Base-by-base conservation (phyloP, 2,888 invertebrate species). In the Cosmia pyralina region DNA sequence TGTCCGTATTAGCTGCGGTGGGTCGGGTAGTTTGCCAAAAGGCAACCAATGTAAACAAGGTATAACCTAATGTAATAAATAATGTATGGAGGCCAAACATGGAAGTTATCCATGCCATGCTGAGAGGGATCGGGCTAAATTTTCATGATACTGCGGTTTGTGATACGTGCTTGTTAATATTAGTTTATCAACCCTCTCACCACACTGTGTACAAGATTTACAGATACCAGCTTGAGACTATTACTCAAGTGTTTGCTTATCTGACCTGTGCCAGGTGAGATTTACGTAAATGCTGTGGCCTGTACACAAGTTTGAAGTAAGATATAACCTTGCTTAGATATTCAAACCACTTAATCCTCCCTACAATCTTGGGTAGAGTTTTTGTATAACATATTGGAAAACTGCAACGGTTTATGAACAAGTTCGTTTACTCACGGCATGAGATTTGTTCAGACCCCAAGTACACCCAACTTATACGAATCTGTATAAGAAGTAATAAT, bases 91-190 rank as follows among this genome's bases (percentile, higher is more conserved):
- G 91, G 91, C 90, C 92, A 94, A 94, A 94, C 93, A 93, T 93
- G 90, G 92, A 94, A 94, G 94, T 94, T 94, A 94, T 93, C 92
- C 93, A 91, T 90, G 88, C 91, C 90, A 90, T 88, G 90, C 90
- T 90, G 90, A 92, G 92, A 93, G 94, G 94, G 94, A 92, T 94
- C 92, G 90, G 89, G 92, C 91, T 92, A 93, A 93, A 93, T 95
- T 96, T 95, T 95, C 95, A 94, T 94, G 95, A 95, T 95, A 93
- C 92, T 96, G 96, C 94, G 96, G 95, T 95, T 93, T 91, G 89
- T 90, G 92, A 94, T 94, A 93, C 93, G 91, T 92, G 92, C 94
- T 90, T 92, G 94, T 93, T 95, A 94, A 94, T 94, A 95, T 95
- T 95, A 94, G 94, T 94, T 94, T 93, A 95, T 94, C 93, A 93